These are phyloP conservation scores for Cheilosia vernalis DNA, from an alignment of 2,888 invertebrate species.

Conservation along the genomic window DNA sequence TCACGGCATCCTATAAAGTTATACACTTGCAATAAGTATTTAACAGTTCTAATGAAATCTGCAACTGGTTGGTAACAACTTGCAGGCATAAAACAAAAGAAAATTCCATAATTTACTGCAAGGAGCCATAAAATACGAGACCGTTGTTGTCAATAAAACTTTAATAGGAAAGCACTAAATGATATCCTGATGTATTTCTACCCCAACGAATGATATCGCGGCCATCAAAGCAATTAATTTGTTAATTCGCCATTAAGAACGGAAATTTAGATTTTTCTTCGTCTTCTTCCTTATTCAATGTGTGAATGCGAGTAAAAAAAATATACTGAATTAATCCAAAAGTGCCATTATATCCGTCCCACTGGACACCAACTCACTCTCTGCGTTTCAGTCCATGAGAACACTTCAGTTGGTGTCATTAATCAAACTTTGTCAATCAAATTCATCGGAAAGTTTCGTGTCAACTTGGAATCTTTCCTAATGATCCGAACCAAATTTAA, in stretches of 20 bases:
- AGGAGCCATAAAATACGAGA: slow-evolving; percentile 35
- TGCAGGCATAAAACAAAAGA: slow-evolving; percentile 25
- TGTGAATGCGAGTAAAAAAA: slow-evolving; percentile 3
- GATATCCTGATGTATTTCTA: slow-evolving; percentile 6
- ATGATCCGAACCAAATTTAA: slow-evolving; percentile 53
- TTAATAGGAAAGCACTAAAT: slow-evolving; percentile 41
- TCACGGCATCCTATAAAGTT: neutral
- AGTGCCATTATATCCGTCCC: slow-evolving; percentile 33
- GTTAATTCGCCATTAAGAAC: slow-evolving; percentile 53
- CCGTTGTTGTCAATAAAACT: slow-evolving; percentile 45
- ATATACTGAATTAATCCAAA: slow-evolving; percentile 31
- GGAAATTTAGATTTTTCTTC: slow-evolving; percentile 30
- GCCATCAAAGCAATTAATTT: slow-evolving; percentile 58
- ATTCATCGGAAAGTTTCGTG: slow-evolving; percentile 60
- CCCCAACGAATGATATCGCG: slow-evolving; percentile 32
- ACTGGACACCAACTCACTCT: slow-evolving; percentile 11
- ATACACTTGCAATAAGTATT: slow-evolving; percentile 38
- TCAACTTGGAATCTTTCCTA: slow-evolving; percentile 46
- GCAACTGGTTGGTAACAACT: slow-evolving; percentile 33
- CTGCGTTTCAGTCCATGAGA: slow-evolving; percentile 5
- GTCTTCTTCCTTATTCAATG: slow-evolving; percentile 2
- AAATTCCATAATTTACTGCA: slow-evolving; percentile 56
- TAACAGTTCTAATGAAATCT: slow-evolving; percentile 56
- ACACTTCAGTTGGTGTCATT: slow-evolving; percentile 26
- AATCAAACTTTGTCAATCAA: slow-evolving; percentile 66